Evolutionary conservation across 1,140 invertebrate genomes (phyloP), one percentile per base, ranked within the genome.

Genomic region (Akabosia matsudoensis): DNA sequence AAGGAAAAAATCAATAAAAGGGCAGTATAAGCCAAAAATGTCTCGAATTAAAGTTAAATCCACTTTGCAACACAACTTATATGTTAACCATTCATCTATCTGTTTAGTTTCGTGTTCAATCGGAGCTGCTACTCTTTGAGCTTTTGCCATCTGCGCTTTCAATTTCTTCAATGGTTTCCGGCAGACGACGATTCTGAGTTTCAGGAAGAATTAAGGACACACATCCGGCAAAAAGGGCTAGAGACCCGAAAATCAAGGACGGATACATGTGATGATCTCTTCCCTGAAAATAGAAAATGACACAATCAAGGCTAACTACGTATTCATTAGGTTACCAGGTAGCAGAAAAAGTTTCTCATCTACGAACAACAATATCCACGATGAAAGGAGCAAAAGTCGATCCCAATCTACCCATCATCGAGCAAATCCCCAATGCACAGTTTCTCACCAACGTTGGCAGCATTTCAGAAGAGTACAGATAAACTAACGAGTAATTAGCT

Each of bases 381-480:
- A 72, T 72, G 33, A 45, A 7, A 10, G 70, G 70, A 34, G 37
- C 70, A 14, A 22, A 18, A 7, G 37, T 72, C 3, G 70, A 72
- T 1, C 70, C 70, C 10, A 51, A 10, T 16, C 34, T 10, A 13
- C 31, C 70, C n/a, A 72, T 28, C 70, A 72, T 72, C 4, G 70
- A 34, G 22, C 3, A 13, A 2, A 72, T 22, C 2, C 70, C 70
- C 34, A 72, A 3, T 22, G 33, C 33, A 72, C 3, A 72, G 33
- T 4, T 51, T 34, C 70, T 33, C 3, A 72, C 24, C 33, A 24
- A 2, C n/a, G 70, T 72, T 1, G 70, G 70, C 14, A 72, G 4
- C 70, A 72, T 13, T 37, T 72, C 70, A 2, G 70, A n/a, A 1
- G 70, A 34, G 26, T 37, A 72, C 2, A 72, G 33, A 34, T 72